These are phyloP conservation scores for Hydractinia echinata DNA, from an alignment of 30 jellyfish, hydroid and myxozoan species.

Conservation along the genomic window DNA sequence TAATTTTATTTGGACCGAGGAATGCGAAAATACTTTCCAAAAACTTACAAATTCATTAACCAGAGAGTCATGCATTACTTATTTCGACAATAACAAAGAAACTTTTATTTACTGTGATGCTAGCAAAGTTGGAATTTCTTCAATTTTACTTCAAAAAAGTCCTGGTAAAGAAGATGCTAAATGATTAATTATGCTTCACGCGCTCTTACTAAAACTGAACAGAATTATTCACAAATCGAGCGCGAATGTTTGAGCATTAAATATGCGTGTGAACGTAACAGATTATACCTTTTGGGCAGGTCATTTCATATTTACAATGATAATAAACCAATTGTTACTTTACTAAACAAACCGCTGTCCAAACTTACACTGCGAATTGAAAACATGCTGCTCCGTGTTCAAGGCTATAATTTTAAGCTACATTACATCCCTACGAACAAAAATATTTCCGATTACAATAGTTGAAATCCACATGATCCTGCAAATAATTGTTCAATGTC, in stretches of 20 bases:
- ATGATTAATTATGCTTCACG: conserved; percentile 45
- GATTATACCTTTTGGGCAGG: conserved; percentile 16
- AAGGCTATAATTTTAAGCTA: conserved; percentile 3
- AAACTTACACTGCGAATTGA: conserved; percentile 29
- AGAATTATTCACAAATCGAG: conserved; percentile 54
- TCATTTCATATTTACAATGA: neutral
- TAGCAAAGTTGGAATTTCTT: conserved; percentile 50
- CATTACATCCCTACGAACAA: neutral
- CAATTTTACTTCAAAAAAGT: conserved; percentile 36
- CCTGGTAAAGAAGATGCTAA: conserved; percentile 24
- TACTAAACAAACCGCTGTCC: conserved; percentile 21
- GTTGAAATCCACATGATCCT: conserved; percentile 24
- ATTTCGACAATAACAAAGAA: conserved; percentile 46
- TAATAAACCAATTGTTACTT: conserved; percentile 10
- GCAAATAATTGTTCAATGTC: no score
- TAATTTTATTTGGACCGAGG: conserved; percentile 35
- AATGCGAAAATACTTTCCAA: conserved; percentile 32
- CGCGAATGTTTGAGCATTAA: conserved; percentile 45
- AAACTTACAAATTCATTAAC: conserved; percentile 21
- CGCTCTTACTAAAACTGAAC: conserved; percentile 43
- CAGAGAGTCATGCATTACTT: conserved; percentile 37
- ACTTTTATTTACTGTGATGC: conserved; percentile 41
- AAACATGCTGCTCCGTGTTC: conserved; percentile 17
- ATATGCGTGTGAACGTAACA: conserved; percentile 30
- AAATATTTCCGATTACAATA: neutral